A percentile compares a stretch with the other conserved stretches of the same genome.
phyloP scores from a whole-genome alignment of 2,113 vertebrate genomes.

The Vulpes ferrilata region DNA sequence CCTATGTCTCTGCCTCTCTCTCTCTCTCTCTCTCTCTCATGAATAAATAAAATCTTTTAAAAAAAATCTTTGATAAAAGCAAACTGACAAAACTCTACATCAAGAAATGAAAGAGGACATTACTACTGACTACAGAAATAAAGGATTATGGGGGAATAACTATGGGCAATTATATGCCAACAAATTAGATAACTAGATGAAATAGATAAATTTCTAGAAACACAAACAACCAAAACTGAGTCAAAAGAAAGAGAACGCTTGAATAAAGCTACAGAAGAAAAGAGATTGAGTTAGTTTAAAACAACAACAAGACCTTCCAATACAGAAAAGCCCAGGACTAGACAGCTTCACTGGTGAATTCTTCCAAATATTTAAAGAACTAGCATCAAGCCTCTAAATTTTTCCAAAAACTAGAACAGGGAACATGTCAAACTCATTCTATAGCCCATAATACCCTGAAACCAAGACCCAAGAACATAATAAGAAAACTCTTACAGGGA shows the following conservation, averaged over 20 bases:
- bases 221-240: conserved; percentile 11
- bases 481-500: too few relatives aligned
- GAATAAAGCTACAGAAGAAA: background rate
- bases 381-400: background rate
- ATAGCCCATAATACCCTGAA: background rate
- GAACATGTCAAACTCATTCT: background rate
- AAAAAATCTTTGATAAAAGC: background rate
- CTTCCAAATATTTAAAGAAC: background rate
- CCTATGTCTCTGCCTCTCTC: background rate
- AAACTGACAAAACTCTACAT: background rate
- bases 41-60: background rate
- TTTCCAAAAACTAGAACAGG: background rate
- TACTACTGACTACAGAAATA: background rate
- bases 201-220: background rate
- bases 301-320: background rate
- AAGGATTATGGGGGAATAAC: background rate
- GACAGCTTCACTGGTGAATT: background rate
- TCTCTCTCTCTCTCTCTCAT: background rate
- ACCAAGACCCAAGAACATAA: background rate
- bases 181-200: background rate
- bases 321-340: background rate
- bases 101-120: background rate
- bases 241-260: background rate
- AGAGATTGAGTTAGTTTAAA: background rate
- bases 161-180: background rate